These are phyloP conservation scores for Dasyornis broadbenti DNA, from an alignment of 2,113 vertebrate genomes.

Conservation along the genomic window DNA sequence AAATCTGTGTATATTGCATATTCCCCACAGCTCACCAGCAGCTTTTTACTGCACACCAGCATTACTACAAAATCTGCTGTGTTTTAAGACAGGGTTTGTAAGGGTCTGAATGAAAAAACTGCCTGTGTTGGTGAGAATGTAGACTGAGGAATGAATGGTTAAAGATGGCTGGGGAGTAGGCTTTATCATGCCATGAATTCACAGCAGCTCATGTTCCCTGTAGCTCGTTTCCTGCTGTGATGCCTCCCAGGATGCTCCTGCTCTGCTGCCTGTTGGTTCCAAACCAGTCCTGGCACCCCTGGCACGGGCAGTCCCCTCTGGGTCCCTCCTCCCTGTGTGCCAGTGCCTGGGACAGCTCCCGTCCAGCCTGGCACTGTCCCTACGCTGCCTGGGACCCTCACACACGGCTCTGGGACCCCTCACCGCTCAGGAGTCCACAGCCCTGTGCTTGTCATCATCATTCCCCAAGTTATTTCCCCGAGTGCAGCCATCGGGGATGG, in stretches of 20 bases:
- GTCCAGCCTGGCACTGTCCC: neutral
- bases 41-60: neutral
- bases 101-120: neutral
- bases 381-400: neutral
- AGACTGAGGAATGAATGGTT: neutral
- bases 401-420: neutral
- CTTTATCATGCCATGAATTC: neutral
- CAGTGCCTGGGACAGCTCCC: neutral
- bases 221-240: neutral
- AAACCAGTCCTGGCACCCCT: neutral
- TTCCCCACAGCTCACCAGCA: neutral
- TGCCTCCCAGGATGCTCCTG: neutral
- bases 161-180: neutral
- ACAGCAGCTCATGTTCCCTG: neutral
- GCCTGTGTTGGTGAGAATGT: neutral
- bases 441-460: neutral
- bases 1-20: neutral
- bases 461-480: neutral
- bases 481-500: neutral
- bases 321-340: fast-evolving
- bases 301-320: fast-evolving
- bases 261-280: neutral
- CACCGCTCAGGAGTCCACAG: neutral
- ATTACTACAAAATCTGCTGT: neutral
- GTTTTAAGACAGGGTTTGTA: neutral